Conservation (phyloP, 2,888 invertebrate genomes). For the Eupithecia dodoneata region DNA sequence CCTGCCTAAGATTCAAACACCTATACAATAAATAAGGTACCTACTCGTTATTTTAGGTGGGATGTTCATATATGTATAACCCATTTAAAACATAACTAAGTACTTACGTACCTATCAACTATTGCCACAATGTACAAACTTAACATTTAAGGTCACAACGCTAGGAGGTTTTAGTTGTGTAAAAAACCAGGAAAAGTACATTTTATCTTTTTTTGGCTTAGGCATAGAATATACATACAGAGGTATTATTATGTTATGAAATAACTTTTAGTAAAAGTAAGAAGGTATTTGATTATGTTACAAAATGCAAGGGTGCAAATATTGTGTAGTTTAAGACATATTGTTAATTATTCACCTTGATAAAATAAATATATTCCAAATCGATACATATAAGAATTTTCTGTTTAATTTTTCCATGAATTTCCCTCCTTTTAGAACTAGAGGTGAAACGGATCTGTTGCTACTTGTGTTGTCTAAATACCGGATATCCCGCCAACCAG, state of each 20-base stretch:
- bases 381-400: background rate
- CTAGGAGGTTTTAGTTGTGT: background rate
- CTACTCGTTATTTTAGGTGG: background rate
- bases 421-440: background rate
- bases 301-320: slow-evolving; percentile 43
- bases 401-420: background rate
- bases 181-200: background rate
- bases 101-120: background rate
- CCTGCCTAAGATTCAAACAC: background rate
- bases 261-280: background rate
- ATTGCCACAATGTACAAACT: background rate
- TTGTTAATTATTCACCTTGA: slow-evolving; percentile 28
- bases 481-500: too few relatives aligned
- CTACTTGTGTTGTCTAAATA: too few relatives aligned
- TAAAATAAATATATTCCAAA: slow-evolving; percentile 29
- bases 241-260: slow-evolving; percentile 42
- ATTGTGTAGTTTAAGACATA: slow-evolving; percentile 43
- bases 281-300: slow-evolving; percentile 26
- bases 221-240: slow-evolving; percentile 19
- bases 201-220: background rate
- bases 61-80: background rate
- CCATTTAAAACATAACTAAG: background rate
- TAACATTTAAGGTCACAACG: background rate
- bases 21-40: background rate
- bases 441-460: background rate